Evolutionary conservation across 2,888 invertebrate genomes (phyloP).

Genomic region (Perdita meconis): DNA sequence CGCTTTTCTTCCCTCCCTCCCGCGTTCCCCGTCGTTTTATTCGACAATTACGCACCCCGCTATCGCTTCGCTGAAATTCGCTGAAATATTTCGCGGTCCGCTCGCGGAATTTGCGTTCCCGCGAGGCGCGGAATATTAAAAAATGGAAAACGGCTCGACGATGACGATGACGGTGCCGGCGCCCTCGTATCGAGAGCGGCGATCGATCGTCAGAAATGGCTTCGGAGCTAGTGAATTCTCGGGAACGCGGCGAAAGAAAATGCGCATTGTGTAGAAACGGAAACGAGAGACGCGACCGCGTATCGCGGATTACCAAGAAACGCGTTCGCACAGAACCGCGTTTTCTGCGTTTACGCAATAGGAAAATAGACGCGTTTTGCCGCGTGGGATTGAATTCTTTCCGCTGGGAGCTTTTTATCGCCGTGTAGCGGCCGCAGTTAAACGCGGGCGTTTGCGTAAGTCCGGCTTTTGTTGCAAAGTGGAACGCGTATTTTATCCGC

Average conservation of each 20-base stretch:
- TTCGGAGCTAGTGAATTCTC: neutral
- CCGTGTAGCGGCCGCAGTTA: constrained; percentile 23
- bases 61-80: too few species aligned
- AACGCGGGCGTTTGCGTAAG: constrained; percentile 47
- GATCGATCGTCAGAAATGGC: constrained; percentile 34
- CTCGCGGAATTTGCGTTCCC: too few species aligned
- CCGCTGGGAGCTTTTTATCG: constrained; percentile 23
- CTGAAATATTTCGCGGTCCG: too few species aligned
- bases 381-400: constrained; percentile 50
- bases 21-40: too few species aligned
- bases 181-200: constrained; percentile 3
- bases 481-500: constrained; percentile 27
- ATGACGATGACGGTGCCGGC: constrained; percentile 11
- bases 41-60: neutral
- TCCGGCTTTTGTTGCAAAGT: constrained; percentile 25
- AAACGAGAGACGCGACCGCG: neutral
- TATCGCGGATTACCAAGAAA: constrained; percentile 18
- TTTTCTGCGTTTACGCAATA: constrained; percentile 53
- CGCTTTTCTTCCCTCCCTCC: neutral
- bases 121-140: constrained; percentile 31
- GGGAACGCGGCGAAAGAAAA: constrained; percentile 1
- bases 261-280: neutral
- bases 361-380: constrained; percentile 50
- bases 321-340: constrained; percentile 27
- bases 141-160: neutral